These are phyloP conservation scores for Myotis davidii DNA, from an alignment of 2,113 vertebrate species.

Conservation along the genomic window DNA sequence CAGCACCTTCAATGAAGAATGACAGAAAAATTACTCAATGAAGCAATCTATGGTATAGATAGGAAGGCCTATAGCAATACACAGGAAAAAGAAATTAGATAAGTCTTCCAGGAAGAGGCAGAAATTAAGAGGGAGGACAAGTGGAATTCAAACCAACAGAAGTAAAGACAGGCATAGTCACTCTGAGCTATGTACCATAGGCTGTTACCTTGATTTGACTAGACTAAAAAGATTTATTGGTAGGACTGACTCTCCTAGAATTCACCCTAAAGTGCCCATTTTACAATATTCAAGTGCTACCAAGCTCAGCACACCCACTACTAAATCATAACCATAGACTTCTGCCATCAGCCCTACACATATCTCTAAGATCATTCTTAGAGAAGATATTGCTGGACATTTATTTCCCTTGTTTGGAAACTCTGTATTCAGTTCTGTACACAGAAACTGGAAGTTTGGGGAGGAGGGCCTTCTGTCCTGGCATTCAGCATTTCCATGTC, in stretches of 20 bases:
- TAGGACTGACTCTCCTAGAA: neutral
- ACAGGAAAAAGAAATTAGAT: neutral
- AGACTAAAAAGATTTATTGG: neutral
- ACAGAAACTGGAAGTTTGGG: neutral
- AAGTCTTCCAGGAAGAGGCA: neutral
- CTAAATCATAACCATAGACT: neutral
- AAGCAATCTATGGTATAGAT: neutral
- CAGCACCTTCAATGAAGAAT: neutral
- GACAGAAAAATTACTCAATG: neutral
- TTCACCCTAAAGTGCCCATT: neutral
- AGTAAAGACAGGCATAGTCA: neutral
- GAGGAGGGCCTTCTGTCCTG: neutral
- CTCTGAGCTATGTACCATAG: neutral
- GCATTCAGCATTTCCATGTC: neutral
- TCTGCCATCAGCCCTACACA: neutral
- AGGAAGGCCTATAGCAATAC: neutral
- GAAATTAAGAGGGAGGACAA: neutral
- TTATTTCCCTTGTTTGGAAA: neutral
- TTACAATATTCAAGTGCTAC: no score
- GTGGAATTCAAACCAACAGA: neutral
- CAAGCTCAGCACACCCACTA: neutral
- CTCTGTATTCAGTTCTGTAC: neutral
- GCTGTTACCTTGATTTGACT: neutral
- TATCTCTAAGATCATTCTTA: neutral
- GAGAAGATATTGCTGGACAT: neutral